These are phyloP conservation scores for Tachina lurida DNA, from an alignment of 2,888 invertebrate genomes.

Conservation along the genomic window DNA sequence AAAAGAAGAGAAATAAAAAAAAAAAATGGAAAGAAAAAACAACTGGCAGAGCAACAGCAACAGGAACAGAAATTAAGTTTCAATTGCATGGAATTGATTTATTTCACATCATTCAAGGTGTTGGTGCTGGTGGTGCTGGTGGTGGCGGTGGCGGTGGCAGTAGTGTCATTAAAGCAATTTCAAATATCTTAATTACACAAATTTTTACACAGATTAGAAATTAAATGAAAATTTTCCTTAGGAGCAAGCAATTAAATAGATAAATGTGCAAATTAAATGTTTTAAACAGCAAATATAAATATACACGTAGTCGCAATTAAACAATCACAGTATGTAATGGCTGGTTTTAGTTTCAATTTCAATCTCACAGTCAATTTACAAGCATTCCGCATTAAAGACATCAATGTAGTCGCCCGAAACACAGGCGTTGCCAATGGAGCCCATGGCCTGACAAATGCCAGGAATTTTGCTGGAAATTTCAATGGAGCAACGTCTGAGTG, in stretches of 20 bases:
- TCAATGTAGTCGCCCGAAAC: conserved; percentile 81
- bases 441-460: conserved; percentile 79
- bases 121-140: background rate
- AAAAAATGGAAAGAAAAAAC: too few species aligned
- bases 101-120: conserved; percentile 13
- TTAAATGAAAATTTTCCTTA: conserved; percentile 1
- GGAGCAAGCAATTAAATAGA: conserved; percentile 25
- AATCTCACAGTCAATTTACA: conserved; percentile 68
- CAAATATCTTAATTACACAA: conserved; percentile 42
- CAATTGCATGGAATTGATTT: conserved; percentile 48
- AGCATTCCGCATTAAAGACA: conserved; percentile 75
- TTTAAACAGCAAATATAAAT: conserved; percentile 16
- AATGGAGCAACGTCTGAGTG: conserved; percentile 76
- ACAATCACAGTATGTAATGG: conserved; percentile 51
- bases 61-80: conserved; percentile 24
- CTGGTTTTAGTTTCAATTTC: conserved; percentile 27
- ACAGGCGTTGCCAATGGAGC: conserved; percentile 79
- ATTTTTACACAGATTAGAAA: conserved; percentile 35
- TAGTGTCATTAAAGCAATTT: conserved; percentile 18
- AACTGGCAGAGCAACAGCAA: too few species aligned
- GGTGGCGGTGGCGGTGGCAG: background rate
- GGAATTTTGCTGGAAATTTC: conserved; percentile 79
- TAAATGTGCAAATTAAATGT: background rate
- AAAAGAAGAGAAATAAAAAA: background rate
- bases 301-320: background rate